Conservation (phyloP, 1,140 invertebrate species). For the Melitaea cinxia region DNA sequence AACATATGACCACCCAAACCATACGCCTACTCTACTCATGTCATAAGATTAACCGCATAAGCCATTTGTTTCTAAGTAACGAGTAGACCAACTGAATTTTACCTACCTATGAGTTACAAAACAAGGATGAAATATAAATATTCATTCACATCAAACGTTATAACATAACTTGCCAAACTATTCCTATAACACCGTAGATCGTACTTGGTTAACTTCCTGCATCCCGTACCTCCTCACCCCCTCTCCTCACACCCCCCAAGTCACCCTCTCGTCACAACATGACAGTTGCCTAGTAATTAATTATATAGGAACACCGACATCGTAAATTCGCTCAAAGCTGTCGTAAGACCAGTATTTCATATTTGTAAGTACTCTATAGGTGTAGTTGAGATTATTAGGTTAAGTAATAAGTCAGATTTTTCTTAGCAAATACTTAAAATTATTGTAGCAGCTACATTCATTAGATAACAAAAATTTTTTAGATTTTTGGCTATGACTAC, state of each 20-base stretch:
- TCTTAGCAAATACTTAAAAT: too few relatives aligned
- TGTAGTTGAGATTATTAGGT: too few relatives aligned
- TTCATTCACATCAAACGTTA: not conserved
- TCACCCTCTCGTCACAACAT: constrained; percentile 11
- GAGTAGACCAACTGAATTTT: too few relatives aligned
- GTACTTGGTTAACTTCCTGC: not conserved
- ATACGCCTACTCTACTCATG: too few relatives aligned
- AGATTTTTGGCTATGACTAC: too few relatives aligned
- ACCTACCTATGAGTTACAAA: not conserved
- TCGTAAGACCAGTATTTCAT: not conserved
- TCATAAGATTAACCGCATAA: too few relatives aligned
- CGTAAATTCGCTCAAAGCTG: constrained; percentile 29
- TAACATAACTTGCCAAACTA: not conserved
- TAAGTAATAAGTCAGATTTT: too few relatives aligned
- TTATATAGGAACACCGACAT: constrained; percentile 28
- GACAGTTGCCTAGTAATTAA: constrained; percentile 36
- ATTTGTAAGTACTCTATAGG: not conserved
- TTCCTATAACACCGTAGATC: not conserved
- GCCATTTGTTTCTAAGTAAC: too few relatives aligned
- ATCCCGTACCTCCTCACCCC: not conserved
- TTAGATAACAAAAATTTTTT: too few relatives aligned
- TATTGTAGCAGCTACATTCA: too few relatives aligned
- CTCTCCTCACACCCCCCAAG: not conserved
- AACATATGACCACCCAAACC: too few relatives aligned
- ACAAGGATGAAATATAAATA: not conserved